Conservation (phyloP, 2,888 invertebrate species). For the Hydroisotoma schaefferi region DNA sequence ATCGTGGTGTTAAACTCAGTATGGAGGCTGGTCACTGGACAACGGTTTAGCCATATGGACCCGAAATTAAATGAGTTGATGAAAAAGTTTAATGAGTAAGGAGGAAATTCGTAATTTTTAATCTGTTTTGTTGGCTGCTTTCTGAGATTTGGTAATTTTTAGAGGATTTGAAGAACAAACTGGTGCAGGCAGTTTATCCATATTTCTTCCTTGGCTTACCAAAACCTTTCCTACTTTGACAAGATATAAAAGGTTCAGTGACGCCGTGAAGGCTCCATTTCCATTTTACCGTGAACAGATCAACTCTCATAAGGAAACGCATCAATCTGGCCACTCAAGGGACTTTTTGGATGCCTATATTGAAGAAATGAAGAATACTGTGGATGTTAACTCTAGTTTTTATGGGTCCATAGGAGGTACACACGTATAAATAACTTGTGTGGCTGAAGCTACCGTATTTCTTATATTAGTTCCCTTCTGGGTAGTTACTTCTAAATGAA, state of each 20-base stretch:
- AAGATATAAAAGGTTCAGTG: neutral
- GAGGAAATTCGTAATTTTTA: too few relatives aligned
- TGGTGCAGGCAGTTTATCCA: neutral
- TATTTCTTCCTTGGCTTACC: neutral
- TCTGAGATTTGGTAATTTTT: neutral
- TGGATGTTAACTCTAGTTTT: conserved; percentile 20
- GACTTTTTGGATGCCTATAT: conserved; percentile 28
- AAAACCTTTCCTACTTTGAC: conserved; percentile 1
- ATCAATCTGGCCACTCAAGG: neutral
- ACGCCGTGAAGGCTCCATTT: neutral
- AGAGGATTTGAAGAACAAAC: neutral
- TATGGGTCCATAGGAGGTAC: conserved; percentile 22
- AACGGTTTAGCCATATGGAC: neutral
- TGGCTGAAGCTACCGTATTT: too few relatives aligned
- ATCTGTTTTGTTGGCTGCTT: too few relatives aligned
- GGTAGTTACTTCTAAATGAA: too few relatives aligned
- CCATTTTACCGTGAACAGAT: neutral
- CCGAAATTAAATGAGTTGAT: neutral
- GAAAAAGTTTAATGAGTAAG: neutral
- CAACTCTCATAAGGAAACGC: neutral
- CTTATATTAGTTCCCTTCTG: too few relatives aligned
- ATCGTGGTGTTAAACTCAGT: neutral
- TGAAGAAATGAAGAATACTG: conserved; percentile 14
- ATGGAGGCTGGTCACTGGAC: neutral
- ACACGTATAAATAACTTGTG: too few relatives aligned